Conservation (phyloP, 2,113 vertebrate species). For the Seriola quinqueradiata region DNA sequence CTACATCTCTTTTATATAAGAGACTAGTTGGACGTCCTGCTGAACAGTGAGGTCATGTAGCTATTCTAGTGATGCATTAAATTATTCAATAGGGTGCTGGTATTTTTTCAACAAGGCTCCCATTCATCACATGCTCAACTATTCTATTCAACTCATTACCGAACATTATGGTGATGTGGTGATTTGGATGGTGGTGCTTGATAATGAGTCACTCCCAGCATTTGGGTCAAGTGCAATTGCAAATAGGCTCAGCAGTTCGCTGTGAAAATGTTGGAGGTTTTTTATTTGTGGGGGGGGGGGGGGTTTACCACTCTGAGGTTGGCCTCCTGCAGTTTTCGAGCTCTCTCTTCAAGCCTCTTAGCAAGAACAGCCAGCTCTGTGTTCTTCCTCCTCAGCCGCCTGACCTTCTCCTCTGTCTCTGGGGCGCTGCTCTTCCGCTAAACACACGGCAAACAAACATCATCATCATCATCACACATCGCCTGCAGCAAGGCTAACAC, state of each 20-base stretch:
- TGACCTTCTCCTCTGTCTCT: constrained; percentile 97
- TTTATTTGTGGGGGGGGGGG: background rate
- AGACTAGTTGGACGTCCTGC: background rate
- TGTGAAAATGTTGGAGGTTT: background rate
- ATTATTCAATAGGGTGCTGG: constrained; percentile 22
- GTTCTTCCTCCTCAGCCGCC: constrained; percentile 95
- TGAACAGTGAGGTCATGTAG: constrained; percentile 14
- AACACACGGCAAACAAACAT: constrained; percentile 48
- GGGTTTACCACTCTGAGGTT: constrained; percentile 93
- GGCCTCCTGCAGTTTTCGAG: constrained; percentile 95
- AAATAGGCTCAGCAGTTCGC: background rate
- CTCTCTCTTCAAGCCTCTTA: constrained; percentile 96
- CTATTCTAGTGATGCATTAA: constrained; percentile 22
- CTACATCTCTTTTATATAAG: background rate
- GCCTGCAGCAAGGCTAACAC: constrained; percentile 34
- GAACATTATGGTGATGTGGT: constrained; percentile 20
- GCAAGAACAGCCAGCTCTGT: constrained; percentile 96
- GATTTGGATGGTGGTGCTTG: constrained; percentile 12
- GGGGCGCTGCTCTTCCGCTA: constrained; percentile 96
- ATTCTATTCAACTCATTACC: constrained; percentile 32
- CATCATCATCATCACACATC: constrained; percentile 45
- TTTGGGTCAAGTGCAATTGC: constrained; percentile 18
- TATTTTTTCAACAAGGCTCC: constrained; percentile 34
- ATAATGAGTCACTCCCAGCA: constrained; percentile 31
- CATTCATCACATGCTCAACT: constrained; percentile 46